Base-by-base conservation (phyloP, 2,888 invertebrate species). In the Neria commutata region DNA sequence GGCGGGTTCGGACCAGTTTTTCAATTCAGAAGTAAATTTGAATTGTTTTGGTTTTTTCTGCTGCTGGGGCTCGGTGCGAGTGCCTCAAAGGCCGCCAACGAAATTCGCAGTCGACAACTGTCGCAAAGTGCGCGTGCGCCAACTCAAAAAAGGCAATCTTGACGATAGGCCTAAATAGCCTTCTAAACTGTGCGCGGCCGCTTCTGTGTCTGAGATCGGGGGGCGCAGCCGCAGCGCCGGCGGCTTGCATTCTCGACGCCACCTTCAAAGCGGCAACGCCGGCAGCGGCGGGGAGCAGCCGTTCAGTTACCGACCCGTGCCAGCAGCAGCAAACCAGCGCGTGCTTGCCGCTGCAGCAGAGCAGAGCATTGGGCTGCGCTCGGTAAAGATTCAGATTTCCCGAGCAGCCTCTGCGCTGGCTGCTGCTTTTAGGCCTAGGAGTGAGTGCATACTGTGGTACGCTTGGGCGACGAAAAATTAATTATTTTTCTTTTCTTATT, bases 401-500 rank as follows among this genome's bases (percentile, higher is more conserved):
- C 62, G 60, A 60, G 54, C 56, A 55, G 54, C 33, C 60, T 60
- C 51, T 60, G 26, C 54, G 57, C 55, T 56, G 34, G 52, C 19
- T 56, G 58, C 62, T 53, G 56, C 61, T 56, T 65, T 58, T 68
- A 65, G 68, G 68, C 68, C 68, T 68, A 63, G 46, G 26, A n/a
- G 49, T 25, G 21, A 26, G 25, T 21, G 42, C 51, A 47, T 47
- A 5, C 25, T 14, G 42, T 29, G 52, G 25, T 26, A 25, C 68
- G 64, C 64, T 67, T 60, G 64, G 61, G 58, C 67, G 67, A 69
- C 72, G 72, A 71, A 75, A 77, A 75, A 71, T 75, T 73, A 75
- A 74, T 74, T 75, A 73, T 73, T 75, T 47, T 60, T 62, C 42
- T 47, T 64, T 56, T 59, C 62, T 53, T 56, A 53, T 50, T 61